A percentile compares a stretch with the other conserved stretches of the same genome.
Evolutionary conservation across 2,888 invertebrate genomes (phyloP).

Genomic region (Halocaridina rubra): DNA sequence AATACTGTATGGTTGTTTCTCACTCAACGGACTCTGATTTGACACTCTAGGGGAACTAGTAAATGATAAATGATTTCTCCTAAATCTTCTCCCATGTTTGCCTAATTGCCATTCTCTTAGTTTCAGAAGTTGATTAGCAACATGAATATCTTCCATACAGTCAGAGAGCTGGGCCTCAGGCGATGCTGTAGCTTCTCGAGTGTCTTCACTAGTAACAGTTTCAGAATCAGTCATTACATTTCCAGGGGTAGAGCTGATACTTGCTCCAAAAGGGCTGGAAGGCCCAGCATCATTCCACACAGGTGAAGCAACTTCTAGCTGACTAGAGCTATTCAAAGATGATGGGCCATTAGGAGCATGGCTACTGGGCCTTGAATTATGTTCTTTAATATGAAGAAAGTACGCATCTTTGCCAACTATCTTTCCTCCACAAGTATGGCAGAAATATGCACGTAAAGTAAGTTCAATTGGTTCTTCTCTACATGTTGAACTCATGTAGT

Average conservation of each 20-base stretch:
- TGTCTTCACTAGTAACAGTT: background rate
- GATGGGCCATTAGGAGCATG: background rate
- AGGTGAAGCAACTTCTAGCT: background rate
- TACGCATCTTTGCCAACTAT: conserved; percentile 49
- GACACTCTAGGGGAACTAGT: conserved; percentile 18
- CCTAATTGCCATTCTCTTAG: conserved; percentile 43
- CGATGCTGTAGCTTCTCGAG: conserved; percentile 5
- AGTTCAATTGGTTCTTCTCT: background rate
- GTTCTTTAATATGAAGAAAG: conserved; percentile 34
- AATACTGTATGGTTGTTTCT: background rate
- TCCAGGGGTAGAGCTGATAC: background rate
- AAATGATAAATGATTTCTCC: conserved; percentile 20
- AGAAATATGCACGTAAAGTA: conserved; percentile 30
- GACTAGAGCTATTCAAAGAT: background rate
- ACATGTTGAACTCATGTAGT: background rate
- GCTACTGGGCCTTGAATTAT: background rate
- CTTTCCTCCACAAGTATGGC: conserved; percentile 46
- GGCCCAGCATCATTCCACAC: background rate
- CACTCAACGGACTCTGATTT: conserved; percentile 13
- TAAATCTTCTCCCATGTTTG: conserved; percentile 23
- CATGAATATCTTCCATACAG: conserved; percentile 26
- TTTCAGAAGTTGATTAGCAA: conserved; percentile 39
- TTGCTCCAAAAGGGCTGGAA: background rate
- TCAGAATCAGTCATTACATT: conserved; percentile 13
- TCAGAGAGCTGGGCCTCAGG: conserved; percentile 9